These are phyloP conservation scores for Lamellibrachia satsuma DNA, from an alignment of 2,888 invertebrate genomes.

Conservation along the genomic window DNA sequence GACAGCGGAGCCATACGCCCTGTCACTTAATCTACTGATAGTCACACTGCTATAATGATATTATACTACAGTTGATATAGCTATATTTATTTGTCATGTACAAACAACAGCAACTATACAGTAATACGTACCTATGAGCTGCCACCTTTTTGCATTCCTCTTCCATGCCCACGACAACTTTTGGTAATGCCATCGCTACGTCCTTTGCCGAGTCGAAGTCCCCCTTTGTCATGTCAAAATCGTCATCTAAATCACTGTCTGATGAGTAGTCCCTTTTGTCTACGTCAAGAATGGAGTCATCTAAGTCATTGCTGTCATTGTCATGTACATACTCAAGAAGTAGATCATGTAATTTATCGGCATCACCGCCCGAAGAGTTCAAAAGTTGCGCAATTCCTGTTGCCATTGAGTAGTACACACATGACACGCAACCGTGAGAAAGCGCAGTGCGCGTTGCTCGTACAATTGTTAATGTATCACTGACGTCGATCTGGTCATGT, in stretches of 20 bases:
- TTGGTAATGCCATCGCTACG: background rate
- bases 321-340: too few relatives aligned
- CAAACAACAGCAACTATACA: background rate
- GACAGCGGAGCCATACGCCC: background rate
- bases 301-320: background rate
- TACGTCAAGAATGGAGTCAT: background rate
- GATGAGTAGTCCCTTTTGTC: background rate
- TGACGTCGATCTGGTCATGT: background rate
- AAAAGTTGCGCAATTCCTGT: background rate
- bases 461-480: background rate
- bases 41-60: background rate
- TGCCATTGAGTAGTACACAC: background rate
- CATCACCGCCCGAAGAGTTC: background rate
- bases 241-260: background rate
- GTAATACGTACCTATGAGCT: background rate
- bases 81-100: background rate
- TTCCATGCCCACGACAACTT: background rate
- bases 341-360: too few relatives aligned
- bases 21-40: background rate
- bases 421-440: background rate
- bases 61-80: background rate
- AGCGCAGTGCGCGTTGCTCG: background rate
- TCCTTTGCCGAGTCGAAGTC: background rate
- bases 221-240: background rate
- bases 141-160: background rate